A percentile compares a stretch with the other conserved stretches of the same genome.
phyloP scores from a whole-genome alignment of 1,140 invertebrate genomes.

The Heliconius hermathena region DNA sequence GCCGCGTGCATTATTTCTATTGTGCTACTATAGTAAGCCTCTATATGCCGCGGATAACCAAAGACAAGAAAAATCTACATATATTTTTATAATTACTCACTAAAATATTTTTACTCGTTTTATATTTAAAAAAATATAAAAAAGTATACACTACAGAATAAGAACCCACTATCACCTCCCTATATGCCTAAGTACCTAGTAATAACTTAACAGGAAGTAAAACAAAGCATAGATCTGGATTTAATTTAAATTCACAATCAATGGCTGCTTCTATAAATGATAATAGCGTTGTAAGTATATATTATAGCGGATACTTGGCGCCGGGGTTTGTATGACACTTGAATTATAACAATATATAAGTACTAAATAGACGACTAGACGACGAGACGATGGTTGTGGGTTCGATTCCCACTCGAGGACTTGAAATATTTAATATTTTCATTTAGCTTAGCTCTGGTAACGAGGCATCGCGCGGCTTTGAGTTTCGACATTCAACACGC shows the following conservation, averaged over 20 bases:
- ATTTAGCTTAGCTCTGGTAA: no score
- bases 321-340: not conserved
- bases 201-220: not conserved
- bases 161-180: not conserved
- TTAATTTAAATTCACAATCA: conserved; percentile 12
- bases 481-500: no score
- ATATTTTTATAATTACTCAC: no score
- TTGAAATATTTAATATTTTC: no score
- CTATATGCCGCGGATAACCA: no score
- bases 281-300: not conserved
- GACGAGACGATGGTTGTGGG: not conserved
- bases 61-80: no score
- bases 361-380: not conserved
- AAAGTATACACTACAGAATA: no score
- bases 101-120: no score
- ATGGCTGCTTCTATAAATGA: not conserved
- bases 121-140: no score
- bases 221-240: not conserved
- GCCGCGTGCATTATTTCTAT: no score
- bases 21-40: no score
- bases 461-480: no score
- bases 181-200: not conserved
- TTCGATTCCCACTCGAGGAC: not conserved
- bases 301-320: not conserved
- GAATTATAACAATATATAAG: not conserved